These are phyloP conservation scores for Halocynthia roretzi DNA, from an alignment of 23 tunicate species.

Conservation along the genomic window DNA sequence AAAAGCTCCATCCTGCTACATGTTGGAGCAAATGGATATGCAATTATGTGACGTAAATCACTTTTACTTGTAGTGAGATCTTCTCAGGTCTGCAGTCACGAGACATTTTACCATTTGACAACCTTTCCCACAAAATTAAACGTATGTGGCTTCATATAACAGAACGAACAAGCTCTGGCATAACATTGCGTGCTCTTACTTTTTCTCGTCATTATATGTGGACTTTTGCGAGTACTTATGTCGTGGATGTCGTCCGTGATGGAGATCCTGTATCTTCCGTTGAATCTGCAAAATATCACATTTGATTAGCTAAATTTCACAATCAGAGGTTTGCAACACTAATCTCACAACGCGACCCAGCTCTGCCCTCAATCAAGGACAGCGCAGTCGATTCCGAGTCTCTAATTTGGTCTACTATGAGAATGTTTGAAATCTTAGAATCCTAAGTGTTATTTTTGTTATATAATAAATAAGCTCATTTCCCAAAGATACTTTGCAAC, in stretches of 20 bases:
- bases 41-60: too few species aligned
- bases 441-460: background rate
- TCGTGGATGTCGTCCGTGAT: conserved; percentile 40
- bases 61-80: too few species aligned
- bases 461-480: too few species aligned
- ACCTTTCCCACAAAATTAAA: too few species aligned
- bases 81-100: too few species aligned
- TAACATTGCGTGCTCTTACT: background rate
- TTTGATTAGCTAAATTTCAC: background rate
- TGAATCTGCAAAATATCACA: conserved; percentile 34
- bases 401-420: background rate
- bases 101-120: too few species aligned
- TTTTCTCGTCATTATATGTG: background rate
- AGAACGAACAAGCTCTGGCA: too few species aligned
- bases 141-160: too few species aligned
- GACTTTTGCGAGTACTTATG: conserved; percentile 5
- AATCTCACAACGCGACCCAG: background rate
- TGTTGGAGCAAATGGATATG: too few species aligned
- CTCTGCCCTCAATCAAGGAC: background rate
- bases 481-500: too few species aligned
- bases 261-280: conserved; percentile 26
- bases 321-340: background rate
- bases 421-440: background rate
- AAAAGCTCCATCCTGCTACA: too few species aligned
- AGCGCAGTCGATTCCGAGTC: background rate